These are phyloP conservation scores for Latrodectus hesperus DNA, from an alignment of 2,888 invertebrate species.

Conservation along the genomic window DNA sequence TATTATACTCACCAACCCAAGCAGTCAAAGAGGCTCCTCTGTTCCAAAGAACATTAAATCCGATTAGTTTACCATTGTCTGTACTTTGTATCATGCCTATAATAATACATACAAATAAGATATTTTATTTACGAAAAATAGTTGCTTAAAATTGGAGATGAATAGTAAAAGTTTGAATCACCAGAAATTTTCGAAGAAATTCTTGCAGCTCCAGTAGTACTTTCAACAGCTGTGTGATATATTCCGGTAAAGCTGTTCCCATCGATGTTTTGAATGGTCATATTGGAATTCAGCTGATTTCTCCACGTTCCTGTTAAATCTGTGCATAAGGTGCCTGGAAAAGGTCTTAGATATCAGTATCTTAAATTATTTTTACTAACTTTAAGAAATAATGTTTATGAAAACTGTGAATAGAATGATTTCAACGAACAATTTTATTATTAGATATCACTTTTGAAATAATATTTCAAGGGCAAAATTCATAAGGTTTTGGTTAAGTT, in stretches of 20 bases:
- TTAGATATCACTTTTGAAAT: too few relatives aligned
- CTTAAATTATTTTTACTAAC: too few relatives aligned
- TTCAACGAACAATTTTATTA: too few relatives aligned
- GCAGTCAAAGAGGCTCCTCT: slow-evolving; percentile 24
- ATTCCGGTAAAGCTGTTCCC: background rate
- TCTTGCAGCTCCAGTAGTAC: slow-evolving; percentile 9
- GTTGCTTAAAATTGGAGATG: too few relatives aligned
- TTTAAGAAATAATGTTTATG: too few relatives aligned
- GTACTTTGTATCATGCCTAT: slow-evolving; percentile 11
- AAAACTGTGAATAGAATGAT: too few relatives aligned
- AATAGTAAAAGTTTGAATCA: background rate
- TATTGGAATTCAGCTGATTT: slow-evolving; percentile 27
- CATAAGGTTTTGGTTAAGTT: too few relatives aligned
- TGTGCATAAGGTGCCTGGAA: background rate
- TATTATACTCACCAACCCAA: slow-evolving; percentile 42
- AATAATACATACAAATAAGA: background rate
- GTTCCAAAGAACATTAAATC: slow-evolving; percentile 35
- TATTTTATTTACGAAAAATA: too few relatives aligned
- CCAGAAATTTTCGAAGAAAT: slow-evolving; percentile 22
- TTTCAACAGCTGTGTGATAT: slow-evolving; percentile 30
- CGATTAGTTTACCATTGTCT: slow-evolving; percentile 14
- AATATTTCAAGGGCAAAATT: too few relatives aligned
- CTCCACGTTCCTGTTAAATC: slow-evolving; percentile 27
- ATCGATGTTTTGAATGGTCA: slow-evolving; percentile 5
- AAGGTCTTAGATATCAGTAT: too few relatives aligned